Base-by-base conservation (phyloP, 2,888 invertebrate genomes). In the Torymus aiolomorphi region DNA sequence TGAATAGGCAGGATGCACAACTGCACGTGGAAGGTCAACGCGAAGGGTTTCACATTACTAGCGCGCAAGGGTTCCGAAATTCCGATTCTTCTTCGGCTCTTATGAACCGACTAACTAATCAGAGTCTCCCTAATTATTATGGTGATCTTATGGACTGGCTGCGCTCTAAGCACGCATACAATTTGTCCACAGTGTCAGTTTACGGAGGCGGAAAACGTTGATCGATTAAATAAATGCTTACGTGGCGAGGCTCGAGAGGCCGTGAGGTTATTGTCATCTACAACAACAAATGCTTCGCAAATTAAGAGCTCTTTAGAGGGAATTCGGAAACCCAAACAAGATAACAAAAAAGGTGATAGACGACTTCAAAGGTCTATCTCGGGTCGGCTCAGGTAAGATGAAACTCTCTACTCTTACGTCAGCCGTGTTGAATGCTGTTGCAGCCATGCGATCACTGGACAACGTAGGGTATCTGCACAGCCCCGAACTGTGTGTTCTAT, bases 331-430 rank as follows among this genome's bases (percentile, higher is more conserved):
- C 57, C 13, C 57, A n/a, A n/a, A 57, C 11, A 57, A 4, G 10
- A 57, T 57, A 4, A 57, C n/a, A 10, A 4, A 57, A 10, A 57
- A 57, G 57, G 57, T 57, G 13, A n/a, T 57, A n/a, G n/a, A 57
- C 57, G n/a, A 57, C 10, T 13, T 57, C n/a, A 57, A 57, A n/a
- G n/a, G n/a, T 57, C 57, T 57, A n/a, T n/a, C 57, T 57, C 10
- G n/a, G n/a, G 10, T 57, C n/a, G 57, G 57, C 4, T 13, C 57
- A n/a, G 57, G 57, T 4, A 57, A 57, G 4, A 57, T n/a, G 57
- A 57, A 57, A 4, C 10, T 57, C 11, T 13, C 57, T 11, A n/a
- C n/a, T 4, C 57, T 57, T 13, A n/a, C n/a, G 13, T 13, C 57
- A 11, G n/a, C 10, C 13, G 57, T 57, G 4, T n/a, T 13, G n/a